A percentile compares a stretch with the other conserved stretches of the same genome.
These are phyloP conservation scores for Centropus bengalensis DNA, from an alignment of 2,113 vertebrate genomes.

Conservation along the genomic window DNA sequence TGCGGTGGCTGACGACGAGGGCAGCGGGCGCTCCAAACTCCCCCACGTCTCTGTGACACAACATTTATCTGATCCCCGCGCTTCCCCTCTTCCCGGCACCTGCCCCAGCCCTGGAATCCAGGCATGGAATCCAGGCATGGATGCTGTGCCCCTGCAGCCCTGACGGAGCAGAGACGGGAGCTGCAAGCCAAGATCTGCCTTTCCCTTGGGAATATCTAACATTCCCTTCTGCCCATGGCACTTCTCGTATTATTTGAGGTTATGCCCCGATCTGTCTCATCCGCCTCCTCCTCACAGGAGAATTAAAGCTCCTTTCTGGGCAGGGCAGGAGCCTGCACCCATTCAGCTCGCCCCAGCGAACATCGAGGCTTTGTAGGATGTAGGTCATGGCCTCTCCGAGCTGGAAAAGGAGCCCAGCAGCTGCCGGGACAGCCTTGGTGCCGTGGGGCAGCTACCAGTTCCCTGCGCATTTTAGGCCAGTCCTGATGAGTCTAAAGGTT, in stretches of 20 bases:
- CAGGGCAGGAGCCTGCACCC: not conserved
- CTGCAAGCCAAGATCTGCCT: not conserved
- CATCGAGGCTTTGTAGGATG: not conserved
- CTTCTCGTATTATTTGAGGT: not conserved
- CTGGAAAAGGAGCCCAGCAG: not conserved
- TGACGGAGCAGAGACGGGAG: fast-evolving
- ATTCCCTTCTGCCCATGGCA: not conserved
- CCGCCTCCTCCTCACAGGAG: not conserved
- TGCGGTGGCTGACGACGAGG: not conserved
- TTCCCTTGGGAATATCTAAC: not conserved
- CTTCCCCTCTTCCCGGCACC: too few species aligned
- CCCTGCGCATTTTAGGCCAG: not conserved
- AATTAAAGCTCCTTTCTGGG: not conserved
- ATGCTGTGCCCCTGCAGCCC: not conserved
- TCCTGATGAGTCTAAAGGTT: not conserved
- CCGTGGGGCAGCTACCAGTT: not conserved
- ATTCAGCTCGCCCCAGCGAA: not conserved
- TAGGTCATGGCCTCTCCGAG: not conserved
- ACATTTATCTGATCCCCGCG: too few species aligned
- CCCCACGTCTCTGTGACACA: too few species aligned
- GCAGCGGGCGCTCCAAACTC: not conserved
- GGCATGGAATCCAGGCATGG: fast-evolving
- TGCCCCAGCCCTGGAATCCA: too few species aligned
- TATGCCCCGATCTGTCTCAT: not conserved
- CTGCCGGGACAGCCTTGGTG: not conserved